Base-by-base conservation (phyloP, 2,888 invertebrate genomes). In the Acanthosoma haemorrhoidale region DNA sequence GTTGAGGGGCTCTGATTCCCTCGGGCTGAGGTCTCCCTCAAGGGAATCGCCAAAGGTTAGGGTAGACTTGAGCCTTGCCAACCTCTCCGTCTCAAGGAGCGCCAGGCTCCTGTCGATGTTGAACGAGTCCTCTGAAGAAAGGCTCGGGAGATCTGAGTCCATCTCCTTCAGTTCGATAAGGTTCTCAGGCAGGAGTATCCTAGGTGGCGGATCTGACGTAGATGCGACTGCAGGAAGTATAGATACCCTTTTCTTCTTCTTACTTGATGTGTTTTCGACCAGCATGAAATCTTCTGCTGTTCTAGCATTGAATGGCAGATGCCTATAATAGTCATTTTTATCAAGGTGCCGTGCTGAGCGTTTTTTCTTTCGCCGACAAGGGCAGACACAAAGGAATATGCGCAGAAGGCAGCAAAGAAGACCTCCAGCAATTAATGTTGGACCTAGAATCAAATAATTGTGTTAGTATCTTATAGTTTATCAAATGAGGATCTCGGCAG, bases 321-420 rank as follows among this genome's bases (percentile, higher is more conserved):
- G 78, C 73, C 77, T 75, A 75, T 77, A 76, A 64, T 77, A 75
- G 73, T 77, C 77, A 71, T 77, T 76, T 70, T 76, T 76, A 73
- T 76, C 75, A 31, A 72, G 70, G 38, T 72, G 74, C 15, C 73
- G 69, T 11, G 73, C 74, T 18, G 74, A 73, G 38, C 73, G 73
- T 39, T 76, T 74, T 68, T 76, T 75, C 66, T 75, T 72, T 60
- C 75, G 73, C 41, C 74, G 63, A n/a, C 76, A 75, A 31, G 76
- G 77, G 61, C 90, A 91, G 80, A 91, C 88, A 82, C 93, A 94
- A 80, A 93, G 86, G 79, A 89, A 83, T 77, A 93, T 89, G 77
- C 93, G 87, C 77, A 93, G 84, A 78, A 92, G 82, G 82, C 92
- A 92, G 82, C 91, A 91, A 75, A 90, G 84, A 77, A 92, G 84